Evolutionary conservation across 1,140 invertebrate genomes (phyloP), one percentile per base, ranked within the genome.

Genomic region (Geopemphigus sp.): DNA sequence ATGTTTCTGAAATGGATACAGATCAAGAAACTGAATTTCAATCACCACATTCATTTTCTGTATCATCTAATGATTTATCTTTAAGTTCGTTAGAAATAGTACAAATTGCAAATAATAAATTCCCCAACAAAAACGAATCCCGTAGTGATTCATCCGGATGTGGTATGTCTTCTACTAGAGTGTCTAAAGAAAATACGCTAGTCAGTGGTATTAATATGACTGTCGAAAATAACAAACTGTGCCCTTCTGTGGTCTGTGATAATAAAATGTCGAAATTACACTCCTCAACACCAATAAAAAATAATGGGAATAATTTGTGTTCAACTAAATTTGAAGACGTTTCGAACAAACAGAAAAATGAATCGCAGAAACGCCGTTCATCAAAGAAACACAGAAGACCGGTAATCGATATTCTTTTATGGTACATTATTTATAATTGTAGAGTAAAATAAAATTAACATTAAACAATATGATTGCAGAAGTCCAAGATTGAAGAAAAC

Each of bases 91-190:
- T 78, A 63, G 74, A 78, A 78, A 63, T 63, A 63, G 12, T 32
- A 12, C 74, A 39, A 26, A 11, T 63, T 19, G 22, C 59, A 17
- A 78, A 11, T 78, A 61, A 59, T 29, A 57, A 78, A 54, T 78
- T 63, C 24, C 74, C 57, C 0, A 78, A 63, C 45, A 78, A 78
- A 61, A 57, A 50, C 11, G 74, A 78, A 78, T 61, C 57, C 1
- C 74, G 74, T 19, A 78, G 74, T 50, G 74, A 78, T 78, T 78
- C 74, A 11, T 78, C 74, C 26, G 74, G 74, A 50, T 78, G 74
- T 50, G 74, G 74, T 61, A 78, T 78, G 74, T 78, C 74, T 63
- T 78, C 74, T 50, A 78, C 74, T 14, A 78, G 74, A 78, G 54
- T 78, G 11, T 78, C 74, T 50, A 78, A 78, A 63, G 74, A 78